phyloP scores from a whole-genome alignment of 2,888 invertebrate genomes.

The Oasisia sp. region DNA sequence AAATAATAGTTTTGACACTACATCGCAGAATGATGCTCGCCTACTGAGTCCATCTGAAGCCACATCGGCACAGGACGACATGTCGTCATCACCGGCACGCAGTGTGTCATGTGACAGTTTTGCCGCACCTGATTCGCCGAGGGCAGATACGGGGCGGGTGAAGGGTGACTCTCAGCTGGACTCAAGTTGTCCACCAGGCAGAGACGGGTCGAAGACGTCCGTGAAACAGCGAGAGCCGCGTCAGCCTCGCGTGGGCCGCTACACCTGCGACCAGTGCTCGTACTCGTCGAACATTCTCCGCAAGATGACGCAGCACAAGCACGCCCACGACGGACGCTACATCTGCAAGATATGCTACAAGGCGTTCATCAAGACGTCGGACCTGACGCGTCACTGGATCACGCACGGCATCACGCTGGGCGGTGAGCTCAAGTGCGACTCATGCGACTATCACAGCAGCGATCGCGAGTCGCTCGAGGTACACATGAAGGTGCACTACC shows the following conservation, averaged over 20 bases:
- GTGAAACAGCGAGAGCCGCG: not conserved
- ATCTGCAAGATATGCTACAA: slow-evolving; percentile 36
- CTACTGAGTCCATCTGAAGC: not conserved
- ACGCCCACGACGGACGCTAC: slow-evolving; percentile 34
- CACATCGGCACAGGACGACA: not conserved
- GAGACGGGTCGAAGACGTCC: not conserved
- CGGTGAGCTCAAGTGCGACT: slow-evolving; percentile 31
- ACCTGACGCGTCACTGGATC: slow-evolving; percentile 37
- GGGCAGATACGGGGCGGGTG: not conserved
- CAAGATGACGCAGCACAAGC: slow-evolving; percentile 32
- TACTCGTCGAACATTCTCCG: slow-evolving; percentile 28
- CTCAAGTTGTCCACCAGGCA: not conserved
- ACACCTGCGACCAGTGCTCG: slow-evolving; percentile 31
- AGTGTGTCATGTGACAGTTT: not conserved
- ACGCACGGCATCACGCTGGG: slow-evolving; percentile 30
- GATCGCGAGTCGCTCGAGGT: slow-evolving; percentile 24
- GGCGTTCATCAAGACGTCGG: slow-evolving; percentile 37
- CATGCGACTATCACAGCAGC: slow-evolving; percentile 29
- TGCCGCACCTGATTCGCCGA: not conserved
- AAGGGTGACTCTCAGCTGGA: not conserved
- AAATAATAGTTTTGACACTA: not conserved
- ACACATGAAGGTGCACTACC: slow-evolving; percentile 35
- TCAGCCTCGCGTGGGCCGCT: not conserved
- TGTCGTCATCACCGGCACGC: not conserved
- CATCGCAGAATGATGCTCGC: not conserved